phyloP scores from a whole-genome alignment of 2,888 invertebrate species.

The Leucophora obtusa region DNA sequence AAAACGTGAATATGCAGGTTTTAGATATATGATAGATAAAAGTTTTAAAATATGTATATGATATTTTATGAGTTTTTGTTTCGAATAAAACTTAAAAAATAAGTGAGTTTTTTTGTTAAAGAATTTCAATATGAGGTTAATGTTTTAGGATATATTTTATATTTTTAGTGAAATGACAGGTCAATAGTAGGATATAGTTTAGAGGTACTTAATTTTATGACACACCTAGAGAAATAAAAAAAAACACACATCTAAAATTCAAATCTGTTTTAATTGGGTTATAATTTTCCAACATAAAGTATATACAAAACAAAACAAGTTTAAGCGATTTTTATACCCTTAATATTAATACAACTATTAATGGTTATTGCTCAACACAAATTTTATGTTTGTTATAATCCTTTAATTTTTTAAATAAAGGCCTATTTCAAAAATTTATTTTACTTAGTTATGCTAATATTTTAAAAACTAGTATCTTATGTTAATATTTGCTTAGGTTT shows the following conservation, averaged over 20 bases:
- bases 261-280: no score
- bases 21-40: constrained; percentile 47
- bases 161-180: constrained; percentile 60
- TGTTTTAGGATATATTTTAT: constrained; percentile 44
- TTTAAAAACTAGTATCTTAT: constrained; percentile 38
- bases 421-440: constrained; percentile 36
- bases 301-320: constrained; percentile 40
- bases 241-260: constrained; percentile 29
- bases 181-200: constrained; percentile 63
- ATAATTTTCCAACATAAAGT: not conserved
- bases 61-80: constrained; percentile 18
- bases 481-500: constrained; percentile 50
- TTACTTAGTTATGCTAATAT: not conserved
- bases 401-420: constrained; percentile 1
- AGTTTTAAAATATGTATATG: constrained; percentile 22
- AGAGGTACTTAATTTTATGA: constrained; percentile 63
- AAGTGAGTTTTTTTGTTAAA: constrained; percentile 37
- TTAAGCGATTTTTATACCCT: constrained; percentile 34
- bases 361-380: constrained; percentile 46
- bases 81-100: constrained; percentile 59
- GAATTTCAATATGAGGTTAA: constrained; percentile 50
- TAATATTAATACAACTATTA: constrained; percentile 42
- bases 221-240: constrained; percentile 34
- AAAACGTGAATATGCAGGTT: constrained; percentile 67
- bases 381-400: constrained; percentile 17